Percentiles rank a stretch among this genome's conserved stretches.
Conservation (phyloP, 2,888 invertebrate species). For the Cerastoderma edule region DNA sequence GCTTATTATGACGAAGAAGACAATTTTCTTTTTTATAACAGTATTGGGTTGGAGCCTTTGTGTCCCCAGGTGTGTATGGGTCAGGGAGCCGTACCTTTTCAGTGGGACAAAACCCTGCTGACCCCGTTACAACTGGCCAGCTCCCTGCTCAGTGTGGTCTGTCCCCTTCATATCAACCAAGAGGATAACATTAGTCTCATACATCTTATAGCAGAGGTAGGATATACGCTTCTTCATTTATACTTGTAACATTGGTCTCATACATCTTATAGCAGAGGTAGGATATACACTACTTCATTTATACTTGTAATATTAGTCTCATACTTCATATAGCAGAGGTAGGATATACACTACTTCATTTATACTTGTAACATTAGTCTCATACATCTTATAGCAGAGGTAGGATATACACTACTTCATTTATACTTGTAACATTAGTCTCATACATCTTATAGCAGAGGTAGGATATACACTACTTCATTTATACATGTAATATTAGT, state of each 20-base stretch:
- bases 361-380: no score
- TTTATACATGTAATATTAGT: no score
- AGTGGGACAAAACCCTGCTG: conserved; percentile 83
- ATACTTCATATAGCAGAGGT: conserved; percentile 89
- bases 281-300: not conserved
- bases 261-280: conserved; percentile 10
- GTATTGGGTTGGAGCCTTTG: conserved; percentile 95
- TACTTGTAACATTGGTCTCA: not conserved
- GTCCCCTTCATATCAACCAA: conserved; percentile 92
- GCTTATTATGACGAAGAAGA: no score
- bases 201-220: conserved; percentile 91
- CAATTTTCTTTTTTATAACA: conserved; percentile 83
- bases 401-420: no score
- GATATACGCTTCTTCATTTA: no score
- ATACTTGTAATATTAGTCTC: conserved; percentile 1
- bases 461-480: no score
- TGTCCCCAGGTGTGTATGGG: conserved; percentile 94
- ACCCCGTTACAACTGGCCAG: conserved; percentile 93
- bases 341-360: no score
- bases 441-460: no score
- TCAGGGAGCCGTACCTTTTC: conserved; percentile 84
- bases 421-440: no score
- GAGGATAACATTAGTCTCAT: conserved; percentile 92
- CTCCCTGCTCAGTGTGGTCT: conserved; percentile 93
- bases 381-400: no score